These are phyloP conservation scores for Lysandra coridon DNA, from an alignment of 2,888 invertebrate species.

Conservation along the genomic window DNA sequence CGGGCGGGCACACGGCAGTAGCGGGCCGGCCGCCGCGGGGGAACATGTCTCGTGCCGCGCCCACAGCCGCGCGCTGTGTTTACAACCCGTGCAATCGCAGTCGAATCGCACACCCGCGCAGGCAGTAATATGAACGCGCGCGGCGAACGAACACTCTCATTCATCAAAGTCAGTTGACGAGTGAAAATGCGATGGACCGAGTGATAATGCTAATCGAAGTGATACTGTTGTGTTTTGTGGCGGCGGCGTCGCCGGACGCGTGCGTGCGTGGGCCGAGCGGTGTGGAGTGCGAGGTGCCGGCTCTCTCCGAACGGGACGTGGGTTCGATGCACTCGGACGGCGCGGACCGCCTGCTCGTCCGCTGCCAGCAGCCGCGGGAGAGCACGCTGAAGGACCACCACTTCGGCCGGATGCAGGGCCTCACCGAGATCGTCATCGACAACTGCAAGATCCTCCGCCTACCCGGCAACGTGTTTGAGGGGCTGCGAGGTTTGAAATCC, in stretches of 20 bases:
- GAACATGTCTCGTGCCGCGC: slow-evolving; percentile 54
- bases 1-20: slow-evolving; percentile 56
- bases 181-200: slow-evolving; percentile 77
- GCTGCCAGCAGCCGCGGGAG: slow-evolving; percentile 84
- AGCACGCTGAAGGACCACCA: slow-evolving; percentile 87
- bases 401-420: slow-evolving; percentile 86
- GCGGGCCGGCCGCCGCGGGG: slow-evolving; percentile 71
- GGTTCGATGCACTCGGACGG: slow-evolving; percentile 84
- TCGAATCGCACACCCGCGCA: slow-evolving; percentile 56
- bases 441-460: slow-evolving; percentile 90
- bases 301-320: slow-evolving; percentile 84
- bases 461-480: slow-evolving; percentile 89
- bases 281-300: slow-evolving; percentile 84
- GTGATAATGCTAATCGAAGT: slow-evolving; percentile 78
- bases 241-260: slow-evolving; percentile 75
- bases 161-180: slow-evolving; percentile 64
- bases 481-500: slow-evolving; percentile 88
- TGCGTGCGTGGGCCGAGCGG: slow-evolving; percentile 62
- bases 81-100: slow-evolving; percentile 57
- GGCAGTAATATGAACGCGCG: slow-evolving; percentile 66
- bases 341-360: slow-evolving; percentile 86
- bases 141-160: slow-evolving; percentile 57
- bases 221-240: slow-evolving; percentile 78
- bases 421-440: slow-evolving; percentile 87
- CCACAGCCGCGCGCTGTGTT: slow-evolving; percentile 53